These are phyloP conservation scores for Bergia sp. DNA, from an alignment of 92 coral and sea anemone species.

Conservation along the genomic window DNA sequence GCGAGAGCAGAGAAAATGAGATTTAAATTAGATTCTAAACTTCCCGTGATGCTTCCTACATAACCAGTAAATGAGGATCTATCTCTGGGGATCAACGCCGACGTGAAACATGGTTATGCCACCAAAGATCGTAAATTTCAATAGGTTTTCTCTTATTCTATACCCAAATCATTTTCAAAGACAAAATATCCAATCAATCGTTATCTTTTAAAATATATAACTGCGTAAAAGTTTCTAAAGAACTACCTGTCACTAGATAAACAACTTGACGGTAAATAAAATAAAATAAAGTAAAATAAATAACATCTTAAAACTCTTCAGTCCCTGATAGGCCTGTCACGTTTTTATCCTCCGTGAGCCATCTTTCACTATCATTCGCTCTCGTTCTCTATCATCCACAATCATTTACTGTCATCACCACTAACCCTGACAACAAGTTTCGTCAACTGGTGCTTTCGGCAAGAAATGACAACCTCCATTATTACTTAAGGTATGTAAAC, in stretches of 20 bases:
- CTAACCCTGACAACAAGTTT: neutral
- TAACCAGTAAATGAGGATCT: neutral
- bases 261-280: neutral
- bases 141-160: neutral
- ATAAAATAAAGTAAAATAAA: too few relatives aligned
- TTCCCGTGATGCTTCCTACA: neutral
- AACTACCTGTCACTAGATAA: conserved; percentile 7
- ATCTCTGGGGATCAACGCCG: neutral
- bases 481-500: neutral
- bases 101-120: neutral
- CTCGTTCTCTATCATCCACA: neutral
- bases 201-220: conserved; percentile 9
- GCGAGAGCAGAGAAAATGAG: neutral
- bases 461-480: neutral
- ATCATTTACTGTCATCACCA: neutral
- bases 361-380: neutral
- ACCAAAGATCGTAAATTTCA: neutral
- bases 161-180: neutral
- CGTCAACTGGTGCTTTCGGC: neutral
- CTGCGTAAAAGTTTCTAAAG: neutral
- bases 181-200: conserved; percentile 2
- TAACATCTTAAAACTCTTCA: neutral
- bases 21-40: neutral
- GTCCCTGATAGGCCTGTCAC: neutral
- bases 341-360: neutral